Evolutionary conservation across 2,113 vertebrate genomes (phyloP), one percentile per base, ranked within the genome.

Genomic region (Phalacrocorax aristotelis): DNA sequence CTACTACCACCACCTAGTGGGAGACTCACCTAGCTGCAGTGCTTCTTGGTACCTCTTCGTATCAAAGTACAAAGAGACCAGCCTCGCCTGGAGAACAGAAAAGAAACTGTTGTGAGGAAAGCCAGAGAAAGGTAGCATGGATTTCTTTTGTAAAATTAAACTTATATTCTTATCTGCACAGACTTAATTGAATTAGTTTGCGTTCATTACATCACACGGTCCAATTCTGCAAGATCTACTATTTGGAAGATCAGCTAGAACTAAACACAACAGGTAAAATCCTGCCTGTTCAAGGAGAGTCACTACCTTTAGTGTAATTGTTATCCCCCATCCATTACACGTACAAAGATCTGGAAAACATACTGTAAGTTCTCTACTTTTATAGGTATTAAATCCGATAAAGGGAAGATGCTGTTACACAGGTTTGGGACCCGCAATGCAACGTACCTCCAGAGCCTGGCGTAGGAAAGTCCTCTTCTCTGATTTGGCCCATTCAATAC

Each of bases 391-490:
- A 25, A 69, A 72, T 23, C 17, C 44, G n/a, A 42, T 6, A 11
- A 60, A 46, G 23, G 30, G 34, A 54, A 54, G 54, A 9, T 1
- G 11, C 15, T 49, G 11, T 7, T 9, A 7, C 49, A 34, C 3
- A 3, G 6, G 21, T 27, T 7, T 79, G 74, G 51, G 18, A 64
- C 15, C 15, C 8, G 1, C 51, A 29, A 10, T 2, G 69, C 79
- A 25, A 71, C 95, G 9, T 97, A 99, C 99, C 99, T 99, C 99
- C 90, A 99, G 98, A 93, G 99, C 99, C 97, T 99, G 99, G 96
- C 99, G 98, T 83, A 99, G 98, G 97, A 99, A 99, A 86, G 99
- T 99, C 97, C 99, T 99, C 97, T 99, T 99, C 98, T 99, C 99
- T 40, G 98, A 98, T 98, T 99, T 99, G 97, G 99, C 99, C 99